Conservation (phyloP, 2,888 invertebrate species). For the Apodemia zela region DNA sequence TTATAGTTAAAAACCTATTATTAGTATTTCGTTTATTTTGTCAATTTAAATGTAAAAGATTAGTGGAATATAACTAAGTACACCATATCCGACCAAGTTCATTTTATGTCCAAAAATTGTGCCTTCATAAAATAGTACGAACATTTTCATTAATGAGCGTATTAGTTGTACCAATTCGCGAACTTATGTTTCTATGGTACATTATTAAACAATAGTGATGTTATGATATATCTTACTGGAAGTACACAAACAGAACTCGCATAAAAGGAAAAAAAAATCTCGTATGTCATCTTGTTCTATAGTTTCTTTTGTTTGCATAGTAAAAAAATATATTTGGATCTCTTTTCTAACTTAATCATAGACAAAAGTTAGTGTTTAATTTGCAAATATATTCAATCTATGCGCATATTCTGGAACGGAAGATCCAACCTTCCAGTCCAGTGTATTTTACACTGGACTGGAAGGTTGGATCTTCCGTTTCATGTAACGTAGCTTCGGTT, state of each 20-base stretch:
- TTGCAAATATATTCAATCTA: conserved; percentile 2
- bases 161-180: background rate
- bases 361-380: background rate
- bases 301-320: no score
- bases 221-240: no score
- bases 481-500: background rate
- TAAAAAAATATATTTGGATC: background rate
- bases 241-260: no score
- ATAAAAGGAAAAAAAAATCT: no score
- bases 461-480: background rate
- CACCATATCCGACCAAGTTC: conserved; percentile 45
- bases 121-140: conserved; percentile 41
- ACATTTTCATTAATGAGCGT: background rate
- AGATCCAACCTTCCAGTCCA: no score
- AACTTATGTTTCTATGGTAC: background rate
- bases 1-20: no score
- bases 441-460: background rate
- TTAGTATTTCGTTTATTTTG: no score
- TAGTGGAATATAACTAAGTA: background rate
- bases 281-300: no score
- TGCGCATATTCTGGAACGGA: background rate
- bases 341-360: background rate
- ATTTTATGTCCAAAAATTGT: conserved; percentile 45
- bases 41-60: no score
- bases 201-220: no score